A percentile compares a stretch with the other conserved stretches of the same genome.
Conservation (phyloP, 2,888 invertebrate genomes). For the Drosophila longiperda region DNA sequence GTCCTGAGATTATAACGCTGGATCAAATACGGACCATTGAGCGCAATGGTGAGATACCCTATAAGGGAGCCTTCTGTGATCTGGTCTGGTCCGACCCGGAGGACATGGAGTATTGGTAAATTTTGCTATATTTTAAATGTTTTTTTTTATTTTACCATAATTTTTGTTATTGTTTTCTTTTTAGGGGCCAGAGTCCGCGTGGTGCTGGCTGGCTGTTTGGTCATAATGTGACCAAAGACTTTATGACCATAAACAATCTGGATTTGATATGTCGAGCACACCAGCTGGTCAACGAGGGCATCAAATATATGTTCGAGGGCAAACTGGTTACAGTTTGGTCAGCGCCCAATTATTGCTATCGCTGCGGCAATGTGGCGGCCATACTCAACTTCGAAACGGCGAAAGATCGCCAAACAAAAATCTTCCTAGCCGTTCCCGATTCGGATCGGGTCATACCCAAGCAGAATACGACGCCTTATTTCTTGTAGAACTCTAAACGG, state of each 20-base stretch:
- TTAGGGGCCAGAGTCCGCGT: slow-evolving; percentile 94
- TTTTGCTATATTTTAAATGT: not conserved
- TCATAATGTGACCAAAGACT: slow-evolving; percentile 95
- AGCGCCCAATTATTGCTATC: slow-evolving; percentile 99
- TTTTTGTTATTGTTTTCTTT: not conserved
- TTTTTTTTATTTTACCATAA: not conserved
- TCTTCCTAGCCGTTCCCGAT: slow-evolving; percentile 98
- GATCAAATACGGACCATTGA: slow-evolving; percentile 98
- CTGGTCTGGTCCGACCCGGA: slow-evolving; percentile 99
- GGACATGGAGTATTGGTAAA: slow-evolving; percentile 95
- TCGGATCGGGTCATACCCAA: slow-evolving; percentile 96
- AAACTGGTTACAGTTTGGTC: slow-evolving; percentile 99
- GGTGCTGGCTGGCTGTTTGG: slow-evolving; percentile 99
- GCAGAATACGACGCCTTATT: slow-evolving; percentile 97
- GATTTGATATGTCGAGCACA: slow-evolving; percentile 98
- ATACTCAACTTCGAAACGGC: slow-evolving; percentile 95
- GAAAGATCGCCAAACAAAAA: slow-evolving; percentile 91
- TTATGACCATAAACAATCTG: slow-evolving; percentile 96
- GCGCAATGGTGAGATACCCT: slow-evolving; percentile 98
- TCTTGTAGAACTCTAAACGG: slow-evolving; percentile 88
- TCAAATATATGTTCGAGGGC: slow-evolving; percentile 99
- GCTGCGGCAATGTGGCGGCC: slow-evolving; percentile 99
- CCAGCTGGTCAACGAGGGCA: slow-evolving; percentile 99
- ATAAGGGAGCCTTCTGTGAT: slow-evolving; percentile 99
- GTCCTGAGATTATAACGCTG: slow-evolving; percentile 97